Evolutionary conservation across 2,888 invertebrate species (phyloP), one percentile per base, ranked within the genome.

Genomic region (Tethea ocularis): DNA sequence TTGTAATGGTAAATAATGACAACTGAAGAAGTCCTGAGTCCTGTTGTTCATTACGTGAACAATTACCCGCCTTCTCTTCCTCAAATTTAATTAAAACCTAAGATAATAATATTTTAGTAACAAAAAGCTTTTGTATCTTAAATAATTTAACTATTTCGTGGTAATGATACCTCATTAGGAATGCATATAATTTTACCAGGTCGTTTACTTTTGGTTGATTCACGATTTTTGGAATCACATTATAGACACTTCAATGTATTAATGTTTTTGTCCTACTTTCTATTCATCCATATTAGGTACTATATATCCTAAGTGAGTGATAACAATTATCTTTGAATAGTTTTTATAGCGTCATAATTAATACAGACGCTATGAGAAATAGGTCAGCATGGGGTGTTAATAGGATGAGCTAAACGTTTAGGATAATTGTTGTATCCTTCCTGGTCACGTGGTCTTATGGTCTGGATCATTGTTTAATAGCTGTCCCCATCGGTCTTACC

Each of bases 381-480:
- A 33, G 54, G 54, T 54, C 54, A 54, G 22, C 22, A 22, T 33
- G 22, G 53, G 53, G 22, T 54, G n/a, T 54, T 54, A 54, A 54
- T 54, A 20, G 22, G 33, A 24, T 33, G 33, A 54, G 20, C 20
- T 54, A 36, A 26, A 20, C 54, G 54, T 36, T 20, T 33, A 10
- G 20, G 20, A 29, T 24, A 53, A 53, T 33, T 33, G 33, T 13
- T 53, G 26, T 26, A 36, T 54, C 33, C 36, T 36, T 36, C 36
- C 13, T 54, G 36, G 22, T 36, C 29, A 33, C 54, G 54, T 13
- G 33, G 15, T 20, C 6, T 41, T 41, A n/a, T 46, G 20, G 46
- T 41, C 41, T 5, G 17, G 17, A 15, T 3, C 3, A 5, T 26
- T 26, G 26, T 26, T 26, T 5, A 26, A 26, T 5, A 26, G 6